Evolutionary conservation across 1,140 invertebrate species (phyloP).

Genomic region (Neodiprion pinetum): DNA sequence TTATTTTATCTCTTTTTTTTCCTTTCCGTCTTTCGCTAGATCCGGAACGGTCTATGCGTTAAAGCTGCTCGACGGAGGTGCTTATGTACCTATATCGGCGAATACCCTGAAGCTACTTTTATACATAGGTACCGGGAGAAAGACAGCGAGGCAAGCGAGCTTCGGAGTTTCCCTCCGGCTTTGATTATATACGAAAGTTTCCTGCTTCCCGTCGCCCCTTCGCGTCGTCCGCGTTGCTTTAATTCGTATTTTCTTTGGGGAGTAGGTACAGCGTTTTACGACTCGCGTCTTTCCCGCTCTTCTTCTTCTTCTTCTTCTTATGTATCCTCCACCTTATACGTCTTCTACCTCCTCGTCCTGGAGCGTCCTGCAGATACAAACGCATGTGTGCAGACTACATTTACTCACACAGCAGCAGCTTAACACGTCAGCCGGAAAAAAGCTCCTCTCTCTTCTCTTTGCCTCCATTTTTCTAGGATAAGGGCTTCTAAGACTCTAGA

Average conservation of each 20-base stretch:
- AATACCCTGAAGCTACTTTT: no score
- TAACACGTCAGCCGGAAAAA: conserved; percentile 8
- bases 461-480: conserved; percentile 24
- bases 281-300: conserved; percentile 41
- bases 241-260: conserved; percentile 59
- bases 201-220: not conserved
- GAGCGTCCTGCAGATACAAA: no score
- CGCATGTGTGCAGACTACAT: no score
- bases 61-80: no score
- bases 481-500: no score
- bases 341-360: no score
- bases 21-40: no score
- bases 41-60: no score
- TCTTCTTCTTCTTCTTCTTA: not conserved
- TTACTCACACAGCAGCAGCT: not conserved
- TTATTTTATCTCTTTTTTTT: no score
- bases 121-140: no score
- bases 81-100: no score
- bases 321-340: not conserved
- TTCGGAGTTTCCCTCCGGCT: not conserved
- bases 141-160: no score
- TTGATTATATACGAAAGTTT: not conserved
- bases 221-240: conserved; percentile 28
- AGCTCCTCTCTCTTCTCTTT: conserved; percentile 26
- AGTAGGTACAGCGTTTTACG: conserved; percentile 49